These are phyloP conservation scores for Pangasianodon gigas DNA, from an alignment of 2,113 vertebrate genomes.

Conservation along the genomic window DNA sequence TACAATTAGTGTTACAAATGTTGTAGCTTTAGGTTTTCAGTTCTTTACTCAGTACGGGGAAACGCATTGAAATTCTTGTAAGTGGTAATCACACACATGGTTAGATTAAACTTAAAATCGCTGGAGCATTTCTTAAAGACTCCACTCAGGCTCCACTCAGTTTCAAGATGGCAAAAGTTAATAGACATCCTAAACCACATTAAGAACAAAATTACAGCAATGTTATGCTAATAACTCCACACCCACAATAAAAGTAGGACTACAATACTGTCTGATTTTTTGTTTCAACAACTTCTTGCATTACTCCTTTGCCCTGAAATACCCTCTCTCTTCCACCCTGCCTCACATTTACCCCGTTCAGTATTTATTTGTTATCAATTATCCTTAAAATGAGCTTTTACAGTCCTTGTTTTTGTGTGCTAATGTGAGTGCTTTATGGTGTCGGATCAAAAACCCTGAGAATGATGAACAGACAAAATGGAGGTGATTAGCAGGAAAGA, in stretches of 20 bases:
- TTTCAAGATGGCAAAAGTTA: neutral
- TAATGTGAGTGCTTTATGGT: too few relatives aligned
- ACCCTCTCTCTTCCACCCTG: neutral
- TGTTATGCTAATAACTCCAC: neutral
- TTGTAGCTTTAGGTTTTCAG: neutral
- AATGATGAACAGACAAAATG: constrained; percentile 15
- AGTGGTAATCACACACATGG: neutral
- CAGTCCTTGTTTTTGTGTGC: neutral
- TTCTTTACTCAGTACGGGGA: neutral
- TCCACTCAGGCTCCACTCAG: neutral
- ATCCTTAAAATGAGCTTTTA: neutral
- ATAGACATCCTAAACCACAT: constrained; percentile 9
- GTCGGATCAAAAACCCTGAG: neutral
- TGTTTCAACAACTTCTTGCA: neutral
- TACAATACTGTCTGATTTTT: neutral
- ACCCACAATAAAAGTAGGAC: neutral
- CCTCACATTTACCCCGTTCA: neutral
- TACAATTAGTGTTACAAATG: neutral
- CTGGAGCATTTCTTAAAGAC: neutral
- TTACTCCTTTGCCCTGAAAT: neutral
- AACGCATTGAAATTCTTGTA: neutral
- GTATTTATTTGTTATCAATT: neutral
- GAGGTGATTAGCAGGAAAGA: neutral
- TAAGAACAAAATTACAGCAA: constrained; percentile 6
- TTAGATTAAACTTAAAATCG: neutral